A percentile compares a stretch with the other conserved stretches of the same genome.
phyloP scores from a whole-genome alignment of 2,888 invertebrate species.

The Drosophila fulvimacula region DNA sequence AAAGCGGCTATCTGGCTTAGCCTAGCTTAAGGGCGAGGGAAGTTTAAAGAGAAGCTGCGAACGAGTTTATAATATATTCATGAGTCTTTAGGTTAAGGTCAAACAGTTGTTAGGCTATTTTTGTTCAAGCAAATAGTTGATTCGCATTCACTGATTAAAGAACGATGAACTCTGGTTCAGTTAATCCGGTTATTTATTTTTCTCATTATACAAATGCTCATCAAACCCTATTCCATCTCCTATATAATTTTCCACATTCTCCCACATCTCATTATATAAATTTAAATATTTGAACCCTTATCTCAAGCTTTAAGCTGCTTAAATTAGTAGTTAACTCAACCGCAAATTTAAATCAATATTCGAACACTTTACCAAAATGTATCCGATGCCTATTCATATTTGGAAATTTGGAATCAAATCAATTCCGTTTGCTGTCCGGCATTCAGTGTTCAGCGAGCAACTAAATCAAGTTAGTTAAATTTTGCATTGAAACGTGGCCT shows the following conservation, averaged over 20 bases:
- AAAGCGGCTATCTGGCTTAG: background rate
- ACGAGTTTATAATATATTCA: background rate
- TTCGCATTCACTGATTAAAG: background rate
- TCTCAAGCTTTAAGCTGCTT: background rate
- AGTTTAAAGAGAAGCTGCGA: background rate
- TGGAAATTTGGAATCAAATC: background rate
- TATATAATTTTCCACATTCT: background rate
- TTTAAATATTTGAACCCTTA: background rate
- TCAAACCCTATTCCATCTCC: background rate
- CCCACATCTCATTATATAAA: background rate
- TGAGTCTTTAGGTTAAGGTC: background rate
- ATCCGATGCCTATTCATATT: background rate
- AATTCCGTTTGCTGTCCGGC: background rate
- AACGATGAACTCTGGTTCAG: background rate
- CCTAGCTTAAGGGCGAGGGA: background rate
- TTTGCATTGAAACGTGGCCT: background rate
- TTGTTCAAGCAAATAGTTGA: no score
- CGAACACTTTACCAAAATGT: no score
- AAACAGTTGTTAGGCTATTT: background rate
- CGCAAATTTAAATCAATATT: background rate
- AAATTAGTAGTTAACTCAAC: background rate
- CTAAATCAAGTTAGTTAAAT: slow-evolving; percentile 9
- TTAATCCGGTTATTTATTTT: background rate
- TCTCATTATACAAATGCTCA: background rate
- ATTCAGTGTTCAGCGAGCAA: background rate